A percentile compares a stretch with the other conserved stretches of the same genome.
phyloP scores from a whole-genome alignment of 2,888 invertebrate species.

The Patella pellucida region DNA sequence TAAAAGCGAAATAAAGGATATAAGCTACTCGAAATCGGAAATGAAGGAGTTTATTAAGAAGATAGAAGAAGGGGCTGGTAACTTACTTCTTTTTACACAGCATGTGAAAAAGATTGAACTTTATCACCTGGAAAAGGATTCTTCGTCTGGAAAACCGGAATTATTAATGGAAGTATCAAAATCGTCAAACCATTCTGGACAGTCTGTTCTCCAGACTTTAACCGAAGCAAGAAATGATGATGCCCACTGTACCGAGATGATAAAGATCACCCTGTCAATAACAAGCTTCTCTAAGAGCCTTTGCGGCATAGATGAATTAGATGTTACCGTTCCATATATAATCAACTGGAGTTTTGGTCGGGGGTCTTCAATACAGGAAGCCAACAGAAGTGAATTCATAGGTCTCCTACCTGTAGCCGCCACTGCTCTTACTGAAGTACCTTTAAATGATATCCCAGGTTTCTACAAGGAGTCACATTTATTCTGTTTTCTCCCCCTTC shows the following conservation, averaged over 20 bases:
- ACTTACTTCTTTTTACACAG: constrained; percentile 65
- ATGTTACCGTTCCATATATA: constrained; percentile 28
- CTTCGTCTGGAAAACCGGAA: constrained; percentile 3
- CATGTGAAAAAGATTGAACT: constrained; percentile 53
- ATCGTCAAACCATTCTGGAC: neutral
- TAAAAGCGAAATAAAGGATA: constrained; percentile 56
- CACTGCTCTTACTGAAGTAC: constrained; percentile 30
- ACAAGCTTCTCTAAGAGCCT: too few relatives aligned
- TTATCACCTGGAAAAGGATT: constrained; percentile 45
- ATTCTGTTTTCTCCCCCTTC: constrained; percentile 56
- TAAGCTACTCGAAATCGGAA: constrained; percentile 50
- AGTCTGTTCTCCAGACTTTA: constrained; percentile 1
- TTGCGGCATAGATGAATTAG: too few relatives aligned
- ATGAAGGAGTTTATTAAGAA: constrained; percentile 51
- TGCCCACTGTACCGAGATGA: too few relatives aligned
- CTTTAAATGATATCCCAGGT: too few relatives aligned
- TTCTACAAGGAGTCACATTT: constrained; percentile 45
- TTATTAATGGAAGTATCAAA: constrained; percentile 23
- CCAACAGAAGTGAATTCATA: constrained; percentile 18
- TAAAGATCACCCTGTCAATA: too few relatives aligned
- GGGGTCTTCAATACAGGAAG: constrained; percentile 18
- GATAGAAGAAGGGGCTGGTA: constrained; percentile 50
- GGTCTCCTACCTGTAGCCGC: constrained; percentile 42
- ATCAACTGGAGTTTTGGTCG: constrained; percentile 41
- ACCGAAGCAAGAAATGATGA: neutral